phyloP scores from a whole-genome alignment of 2,113 vertebrate genomes.

The Percopsis transmontana region DNA sequence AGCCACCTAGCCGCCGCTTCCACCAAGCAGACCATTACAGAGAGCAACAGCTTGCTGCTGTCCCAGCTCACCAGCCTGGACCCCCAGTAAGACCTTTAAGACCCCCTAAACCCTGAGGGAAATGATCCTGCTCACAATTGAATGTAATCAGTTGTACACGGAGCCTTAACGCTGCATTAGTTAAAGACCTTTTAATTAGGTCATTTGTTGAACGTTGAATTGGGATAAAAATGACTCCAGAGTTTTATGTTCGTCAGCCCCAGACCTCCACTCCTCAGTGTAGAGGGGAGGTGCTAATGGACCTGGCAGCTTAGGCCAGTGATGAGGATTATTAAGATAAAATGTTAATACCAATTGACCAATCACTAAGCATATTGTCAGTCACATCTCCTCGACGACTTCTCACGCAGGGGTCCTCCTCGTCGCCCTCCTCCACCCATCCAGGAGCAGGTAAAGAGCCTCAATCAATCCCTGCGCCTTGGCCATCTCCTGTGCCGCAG shows the following conservation, averaged over 20 bases:
- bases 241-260: too few relatives aligned
- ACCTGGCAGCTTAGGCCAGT: too few relatives aligned
- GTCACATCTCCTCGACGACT: constrained; percentile 1
- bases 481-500: constrained; percentile 96
- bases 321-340: too few relatives aligned
- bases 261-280: too few relatives aligned
- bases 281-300: too few relatives aligned
- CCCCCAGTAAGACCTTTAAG: constrained; percentile 84
- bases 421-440: constrained; percentile 90
- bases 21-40: constrained; percentile 97
- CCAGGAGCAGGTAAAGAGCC: constrained; percentile 92
- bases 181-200: too few relatives aligned
- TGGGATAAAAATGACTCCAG: too few relatives aligned
- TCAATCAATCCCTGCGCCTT: constrained; percentile 93
- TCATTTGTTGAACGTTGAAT: too few relatives aligned
- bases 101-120: not conserved
- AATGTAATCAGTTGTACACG: not conserved
- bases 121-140: not conserved
- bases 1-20: constrained; percentile 96
- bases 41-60: constrained; percentile 94
- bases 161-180: too few relatives aligned
- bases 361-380: too few relatives aligned
- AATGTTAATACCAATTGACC: too few relatives aligned
- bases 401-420: constrained; percentile 85
- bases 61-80: constrained; percentile 96